Conservation (phyloP, 2,797 vertebrate genomes). For the Myripristis murdjan region DNA sequence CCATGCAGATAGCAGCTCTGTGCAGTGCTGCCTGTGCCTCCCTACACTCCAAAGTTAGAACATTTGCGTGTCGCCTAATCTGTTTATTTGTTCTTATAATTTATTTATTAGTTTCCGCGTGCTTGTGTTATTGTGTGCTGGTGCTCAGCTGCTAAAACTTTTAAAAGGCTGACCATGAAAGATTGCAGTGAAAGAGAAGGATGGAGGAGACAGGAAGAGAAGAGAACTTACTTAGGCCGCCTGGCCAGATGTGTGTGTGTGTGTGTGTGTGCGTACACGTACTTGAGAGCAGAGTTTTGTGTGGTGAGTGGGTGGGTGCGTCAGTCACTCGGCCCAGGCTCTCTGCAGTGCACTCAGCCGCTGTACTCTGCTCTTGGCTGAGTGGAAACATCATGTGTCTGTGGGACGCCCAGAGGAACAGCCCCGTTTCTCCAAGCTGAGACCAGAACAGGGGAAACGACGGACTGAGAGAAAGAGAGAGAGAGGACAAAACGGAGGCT, state of each 20-base stretch:
- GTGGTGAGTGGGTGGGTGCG: slow-evolving; percentile 80
- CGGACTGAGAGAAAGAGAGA: not conserved
- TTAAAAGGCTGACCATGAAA: slow-evolving; percentile 35
- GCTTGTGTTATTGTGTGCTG: slow-evolving; percentile 12
- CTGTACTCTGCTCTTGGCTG: slow-evolving; percentile 67
- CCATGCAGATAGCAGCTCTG: slow-evolving; percentile 7
- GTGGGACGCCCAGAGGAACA: slow-evolving; percentile 71
- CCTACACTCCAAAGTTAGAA: not conserved
- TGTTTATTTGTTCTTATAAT: slow-evolving; percentile 52
- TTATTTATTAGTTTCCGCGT: slow-evolving; percentile 57
- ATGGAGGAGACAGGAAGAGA: slow-evolving; percentile 57
- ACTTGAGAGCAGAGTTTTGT: slow-evolving; percentile 69
- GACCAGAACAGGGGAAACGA: slow-evolving; percentile 35
- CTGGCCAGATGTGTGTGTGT: slow-evolving; percentile 36
- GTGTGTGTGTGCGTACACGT: slow-evolving; percentile 58
- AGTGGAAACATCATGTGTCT: slow-evolving; percentile 85
- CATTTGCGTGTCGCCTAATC: not conserved
- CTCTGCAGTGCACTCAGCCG: slow-evolving; percentile 71
- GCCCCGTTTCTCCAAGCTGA: slow-evolving; percentile 66
- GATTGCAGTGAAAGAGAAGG: slow-evolving; percentile 38
- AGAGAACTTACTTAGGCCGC: slow-evolving; percentile 57
- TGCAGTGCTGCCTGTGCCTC: slow-evolving; percentile 5
- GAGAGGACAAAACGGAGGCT: slow-evolving; percentile 39
- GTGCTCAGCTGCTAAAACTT: slow-evolving; percentile 45
- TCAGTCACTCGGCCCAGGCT: slow-evolving; percentile 68